Evolutionary conservation across 1,140 invertebrate species (phyloP).

Genomic region (Hyles euphorbiae): DNA sequence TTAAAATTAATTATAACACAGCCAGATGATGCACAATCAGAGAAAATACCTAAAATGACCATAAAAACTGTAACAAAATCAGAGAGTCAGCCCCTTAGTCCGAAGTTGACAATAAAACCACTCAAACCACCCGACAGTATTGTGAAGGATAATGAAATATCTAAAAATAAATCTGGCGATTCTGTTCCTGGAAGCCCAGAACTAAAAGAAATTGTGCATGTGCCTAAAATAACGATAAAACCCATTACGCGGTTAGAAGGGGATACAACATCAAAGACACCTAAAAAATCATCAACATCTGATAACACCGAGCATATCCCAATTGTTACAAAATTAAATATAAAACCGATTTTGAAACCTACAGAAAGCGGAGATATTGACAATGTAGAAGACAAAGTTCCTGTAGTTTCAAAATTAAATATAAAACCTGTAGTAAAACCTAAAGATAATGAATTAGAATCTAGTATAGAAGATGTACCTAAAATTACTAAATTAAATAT

Average conservation of each 20-base stretch:
- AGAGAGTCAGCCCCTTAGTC: conserved; percentile 60
- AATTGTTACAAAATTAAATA: conserved; percentile 68
- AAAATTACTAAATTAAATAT: conserved; percentile 70
- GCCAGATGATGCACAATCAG: conserved; percentile 48
- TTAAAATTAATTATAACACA: conserved; percentile 57
- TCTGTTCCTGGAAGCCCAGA: conserved; percentile 36
- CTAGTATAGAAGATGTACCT: conserved; percentile 63
- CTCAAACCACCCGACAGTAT: conserved; percentile 47
- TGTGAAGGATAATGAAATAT: conserved; percentile 42
- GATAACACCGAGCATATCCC: conserved; percentile 58
- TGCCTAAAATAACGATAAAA: conserved; percentile 72
- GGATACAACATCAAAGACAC: conserved; percentile 36
- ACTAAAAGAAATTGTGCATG: conserved; percentile 44
- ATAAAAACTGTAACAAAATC: conserved; percentile 63
- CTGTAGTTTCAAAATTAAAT: conserved; percentile 71
- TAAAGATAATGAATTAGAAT: conserved; percentile 67
- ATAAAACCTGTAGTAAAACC: conserved; percentile 68
- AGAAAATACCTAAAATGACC: conserved; percentile 66
- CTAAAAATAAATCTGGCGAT: conserved; percentile 53
- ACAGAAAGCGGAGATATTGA: conserved; percentile 49
- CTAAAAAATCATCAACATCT: conserved; percentile 39
- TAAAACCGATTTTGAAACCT: conserved; percentile 68
- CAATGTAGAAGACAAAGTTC: conserved; percentile 55
- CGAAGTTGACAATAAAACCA: conserved; percentile 63
- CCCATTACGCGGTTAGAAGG: conserved; percentile 47